Conservation (phyloP, 2,888 invertebrate species). For the Biston betularia region DNA sequence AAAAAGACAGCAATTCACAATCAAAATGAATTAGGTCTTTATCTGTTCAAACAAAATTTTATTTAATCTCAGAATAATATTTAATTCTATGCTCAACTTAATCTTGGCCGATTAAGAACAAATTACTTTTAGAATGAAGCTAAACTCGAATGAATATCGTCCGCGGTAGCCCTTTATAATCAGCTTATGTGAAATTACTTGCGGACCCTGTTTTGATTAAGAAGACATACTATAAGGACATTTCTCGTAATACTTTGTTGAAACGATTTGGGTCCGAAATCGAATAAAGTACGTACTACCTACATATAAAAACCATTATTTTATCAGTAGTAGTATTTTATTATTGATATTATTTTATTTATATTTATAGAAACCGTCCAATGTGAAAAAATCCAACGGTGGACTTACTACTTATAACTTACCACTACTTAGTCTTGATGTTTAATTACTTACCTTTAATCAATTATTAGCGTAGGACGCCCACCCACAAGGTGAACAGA, state of each 20-base stretch:
- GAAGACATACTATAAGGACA: constrained; percentile 40
- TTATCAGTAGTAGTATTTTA: neutral
- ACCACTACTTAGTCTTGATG: too few relatives aligned
- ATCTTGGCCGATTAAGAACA: constrained; percentile 25
- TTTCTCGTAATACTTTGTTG: constrained; percentile 15
- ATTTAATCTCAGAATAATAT: constrained; percentile 5
- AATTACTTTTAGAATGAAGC: constrained; percentile 34
- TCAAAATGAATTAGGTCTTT: neutral
- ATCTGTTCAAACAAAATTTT: constrained; percentile 1
- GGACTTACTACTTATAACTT: too few relatives aligned
- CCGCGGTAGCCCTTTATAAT: constrained; percentile 53
- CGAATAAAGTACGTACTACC: neutral
- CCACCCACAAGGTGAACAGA: too few relatives aligned
- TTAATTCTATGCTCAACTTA: constrained; percentile 19
- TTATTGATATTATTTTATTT: neutral
- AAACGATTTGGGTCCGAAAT: constrained; percentile 22
- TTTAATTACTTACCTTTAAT: too few relatives aligned
- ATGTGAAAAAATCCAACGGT: too few relatives aligned
- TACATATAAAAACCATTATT: neutral
- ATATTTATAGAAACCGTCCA: neutral
- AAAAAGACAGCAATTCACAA: neutral
- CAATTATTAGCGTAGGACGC: too few relatives aligned
- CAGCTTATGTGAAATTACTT: constrained; percentile 58
- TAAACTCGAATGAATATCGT: constrained; percentile 38
- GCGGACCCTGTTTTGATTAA: constrained; percentile 49